Percentiles rank a stretch among this genome's conserved stretches.
phyloP scores from a whole-genome alignment of 2,797 vertebrate genomes.

The Crenuchus spilurus region DNA sequence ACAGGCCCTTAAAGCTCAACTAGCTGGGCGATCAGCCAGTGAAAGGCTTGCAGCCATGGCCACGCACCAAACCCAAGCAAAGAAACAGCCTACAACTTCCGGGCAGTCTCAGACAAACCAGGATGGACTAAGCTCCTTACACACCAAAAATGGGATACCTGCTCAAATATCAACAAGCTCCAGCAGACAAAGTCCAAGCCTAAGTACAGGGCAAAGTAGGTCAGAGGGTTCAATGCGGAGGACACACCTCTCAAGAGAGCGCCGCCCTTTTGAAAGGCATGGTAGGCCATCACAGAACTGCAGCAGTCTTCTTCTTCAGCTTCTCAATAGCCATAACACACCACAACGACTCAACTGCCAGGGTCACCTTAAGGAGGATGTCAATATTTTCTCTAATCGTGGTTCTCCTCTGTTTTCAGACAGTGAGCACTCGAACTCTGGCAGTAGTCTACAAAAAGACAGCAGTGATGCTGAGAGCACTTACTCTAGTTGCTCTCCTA shows the following conservation, averaged over 20 bases:
- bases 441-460: slow-evolving; percentile 91
- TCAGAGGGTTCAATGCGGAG: slow-evolving; percentile 71
- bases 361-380: slow-evolving; percentile 82
- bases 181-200: slow-evolving; percentile 78
- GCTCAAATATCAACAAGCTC: slow-evolving; percentile 72
- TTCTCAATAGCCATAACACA: slow-evolving; percentile 94
- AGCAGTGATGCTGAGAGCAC: slow-evolving; percentile 95
- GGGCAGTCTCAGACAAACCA: slow-evolving; percentile 77
- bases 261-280: slow-evolving; percentile 84
- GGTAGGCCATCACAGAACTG: slow-evolving; percentile 88
- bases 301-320: slow-evolving; percentile 92
- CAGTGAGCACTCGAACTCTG: slow-evolving; percentile 92
- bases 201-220: slow-evolving; percentile 75
- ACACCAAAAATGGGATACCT: slow-evolving; percentile 82
- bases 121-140: slow-evolving; percentile 83
- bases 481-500: slow-evolving; percentile 94
- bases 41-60: slow-evolving; percentile 97
- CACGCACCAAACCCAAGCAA: slow-evolving; percentile 84
- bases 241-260: slow-evolving; percentile 79
- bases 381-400: slow-evolving; percentile 80
- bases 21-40: slow-evolving; percentile 90
- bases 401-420: slow-evolving; percentile 86
- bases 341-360: slow-evolving; percentile 86
- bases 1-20: slow-evolving; percentile 95
- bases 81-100: slow-evolving; percentile 79